A percentile compares a stretch with the other conserved stretches of the same genome.
Conservation (phyloP, 2,888 invertebrate species). For the Polylopha cassiicola region DNA sequence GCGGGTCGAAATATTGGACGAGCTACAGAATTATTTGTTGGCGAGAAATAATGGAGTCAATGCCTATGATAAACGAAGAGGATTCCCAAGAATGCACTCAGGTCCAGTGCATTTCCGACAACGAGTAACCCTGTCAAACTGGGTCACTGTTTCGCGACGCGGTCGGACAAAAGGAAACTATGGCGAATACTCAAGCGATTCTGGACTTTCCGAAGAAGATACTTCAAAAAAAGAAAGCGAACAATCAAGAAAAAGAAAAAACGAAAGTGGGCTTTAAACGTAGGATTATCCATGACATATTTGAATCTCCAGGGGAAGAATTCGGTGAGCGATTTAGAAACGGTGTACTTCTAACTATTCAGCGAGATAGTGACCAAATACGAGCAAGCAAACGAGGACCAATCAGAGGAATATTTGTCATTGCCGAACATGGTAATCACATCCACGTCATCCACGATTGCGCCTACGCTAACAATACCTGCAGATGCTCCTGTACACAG, state of each 20-base stretch:
- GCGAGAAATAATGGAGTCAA: too few relatives aligned
- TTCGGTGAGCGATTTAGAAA: conserved; percentile 8
- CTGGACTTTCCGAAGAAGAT: background rate
- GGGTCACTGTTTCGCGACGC: background rate
- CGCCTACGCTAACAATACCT: background rate
- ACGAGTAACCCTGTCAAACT: background rate
- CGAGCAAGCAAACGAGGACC: conserved; percentile 1
- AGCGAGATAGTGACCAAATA: background rate
- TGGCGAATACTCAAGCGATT: conserved; percentile 1
- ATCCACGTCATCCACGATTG: conserved; percentile 13
- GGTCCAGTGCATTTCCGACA: background rate
- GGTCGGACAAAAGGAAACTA: background rate
- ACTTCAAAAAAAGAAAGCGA: background rate
- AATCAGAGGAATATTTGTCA: background rate
- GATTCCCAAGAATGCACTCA: background rate
- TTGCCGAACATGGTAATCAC: conserved; percentile 5
- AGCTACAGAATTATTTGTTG: background rate
- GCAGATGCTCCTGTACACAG: background rate
- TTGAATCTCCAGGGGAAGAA: conserved; percentile 4
- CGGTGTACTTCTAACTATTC: conserved; percentile 1
- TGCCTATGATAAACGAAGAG: background rate
- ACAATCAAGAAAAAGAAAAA: background rate
- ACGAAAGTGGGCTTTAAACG: conserved; percentile 5
- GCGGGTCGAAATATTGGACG: background rate
- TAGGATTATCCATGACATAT: conserved; percentile 9